Conservation (phyloP, 2,113 vertebrate genomes). For the Erpornis zantholeuca region DNA sequence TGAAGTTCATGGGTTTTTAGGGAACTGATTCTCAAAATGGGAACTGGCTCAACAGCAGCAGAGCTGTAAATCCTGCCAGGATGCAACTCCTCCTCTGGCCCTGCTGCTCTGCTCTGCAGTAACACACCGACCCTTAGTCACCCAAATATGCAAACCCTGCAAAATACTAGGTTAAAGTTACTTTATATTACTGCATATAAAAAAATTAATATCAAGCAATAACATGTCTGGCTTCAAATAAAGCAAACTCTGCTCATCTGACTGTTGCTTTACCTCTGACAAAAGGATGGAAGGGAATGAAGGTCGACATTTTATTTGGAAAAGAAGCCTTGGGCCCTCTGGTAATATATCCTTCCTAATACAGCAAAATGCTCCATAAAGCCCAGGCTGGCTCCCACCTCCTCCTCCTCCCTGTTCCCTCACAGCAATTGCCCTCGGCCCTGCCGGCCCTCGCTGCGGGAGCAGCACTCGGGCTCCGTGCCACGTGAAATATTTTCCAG, state of each 20-base stretch:
- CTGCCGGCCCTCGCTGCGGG: background rate
- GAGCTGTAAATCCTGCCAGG: background rate
- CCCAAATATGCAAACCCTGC: background rate
- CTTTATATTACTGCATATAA: background rate
- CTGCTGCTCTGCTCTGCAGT: rapidly evolving
- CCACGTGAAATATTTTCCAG: slow-evolving; percentile 22
- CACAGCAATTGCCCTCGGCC: background rate
- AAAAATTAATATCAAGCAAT: background rate
- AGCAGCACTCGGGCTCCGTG: background rate
- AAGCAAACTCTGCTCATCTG: background rate
- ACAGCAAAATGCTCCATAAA: background rate
- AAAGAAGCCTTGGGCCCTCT: background rate
- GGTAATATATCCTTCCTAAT: background rate
- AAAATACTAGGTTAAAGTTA: background rate
- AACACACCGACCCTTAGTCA: background rate
- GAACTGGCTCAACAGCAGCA: background rate
- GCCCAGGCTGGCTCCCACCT: background rate
- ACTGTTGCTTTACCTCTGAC: background rate
- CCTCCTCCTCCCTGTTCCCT: background rate
- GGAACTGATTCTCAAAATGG: background rate
- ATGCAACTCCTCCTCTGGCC: background rate
- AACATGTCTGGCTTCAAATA: background rate
- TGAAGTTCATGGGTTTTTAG: background rate
- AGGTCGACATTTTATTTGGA: background rate
- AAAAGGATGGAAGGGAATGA: background rate